These are phyloP conservation scores for Brachypterus glaber DNA, from an alignment of 2,888 invertebrate genomes.

Conservation along the genomic window DNA sequence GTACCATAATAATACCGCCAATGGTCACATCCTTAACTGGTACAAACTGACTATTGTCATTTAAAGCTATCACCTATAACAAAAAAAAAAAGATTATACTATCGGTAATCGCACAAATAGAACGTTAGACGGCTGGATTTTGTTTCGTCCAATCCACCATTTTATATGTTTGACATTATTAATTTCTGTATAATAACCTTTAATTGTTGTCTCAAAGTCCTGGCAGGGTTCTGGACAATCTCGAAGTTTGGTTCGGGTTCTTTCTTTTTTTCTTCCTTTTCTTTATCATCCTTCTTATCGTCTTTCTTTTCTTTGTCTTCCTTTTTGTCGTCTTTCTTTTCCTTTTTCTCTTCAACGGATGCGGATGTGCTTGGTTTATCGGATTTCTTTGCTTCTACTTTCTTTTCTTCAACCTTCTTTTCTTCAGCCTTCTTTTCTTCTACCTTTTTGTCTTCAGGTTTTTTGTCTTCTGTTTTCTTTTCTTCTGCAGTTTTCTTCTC, in stretches of 20 bases:
- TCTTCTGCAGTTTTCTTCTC: constrained; percentile 22
- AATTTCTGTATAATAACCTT: too few species aligned
- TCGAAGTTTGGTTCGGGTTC: constrained; percentile 92
- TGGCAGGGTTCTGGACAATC: constrained; percentile 87
- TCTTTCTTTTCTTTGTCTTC: constrained; percentile 23
- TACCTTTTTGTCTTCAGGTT: constrained; percentile 20
- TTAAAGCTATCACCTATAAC: constrained; percentile 62
- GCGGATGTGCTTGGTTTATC: constrained; percentile 41
- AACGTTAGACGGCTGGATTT: too few species aligned
- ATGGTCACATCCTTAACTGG: constrained; percentile 88
- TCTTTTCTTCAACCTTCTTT: constrained; percentile 32
- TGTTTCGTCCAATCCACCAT: too few species aligned
- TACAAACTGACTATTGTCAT: constrained; percentile 70
- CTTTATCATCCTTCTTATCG: constrained; percentile 39
- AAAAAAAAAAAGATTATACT: too few species aligned
- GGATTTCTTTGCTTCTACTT: constrained; percentile 40
- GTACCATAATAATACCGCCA: constrained; percentile 94
- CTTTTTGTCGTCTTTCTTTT: constrained; percentile 40
- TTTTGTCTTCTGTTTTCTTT: constrained; percentile 10
- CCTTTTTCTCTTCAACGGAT: too few species aligned
- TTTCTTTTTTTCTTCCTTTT: constrained; percentile 53
- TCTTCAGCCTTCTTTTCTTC: constrained; percentile 36
- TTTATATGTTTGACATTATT: too few species aligned
- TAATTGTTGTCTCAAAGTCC: constrained; percentile 86
- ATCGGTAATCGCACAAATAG: too few species aligned